Conservation (phyloP, 2,797 vertebrate species). For the Luscinia megarhynchos region DNA sequence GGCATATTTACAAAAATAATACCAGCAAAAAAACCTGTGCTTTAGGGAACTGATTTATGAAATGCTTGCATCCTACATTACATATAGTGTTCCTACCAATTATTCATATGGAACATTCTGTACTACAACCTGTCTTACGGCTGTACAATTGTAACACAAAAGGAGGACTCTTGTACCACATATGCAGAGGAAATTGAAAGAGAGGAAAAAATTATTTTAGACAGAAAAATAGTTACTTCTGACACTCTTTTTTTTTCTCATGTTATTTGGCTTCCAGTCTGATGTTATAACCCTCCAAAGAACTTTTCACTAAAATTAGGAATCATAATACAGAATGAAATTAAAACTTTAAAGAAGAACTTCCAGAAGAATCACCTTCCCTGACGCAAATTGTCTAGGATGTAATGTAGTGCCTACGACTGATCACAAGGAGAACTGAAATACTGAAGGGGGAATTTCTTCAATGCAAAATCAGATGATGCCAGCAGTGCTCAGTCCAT, state of each 20-base stretch:
- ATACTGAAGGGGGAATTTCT: not conserved
- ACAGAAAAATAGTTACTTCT: not conserved
- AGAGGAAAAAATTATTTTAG: not conserved
- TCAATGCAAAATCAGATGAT: not conserved
- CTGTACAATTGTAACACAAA: not conserved
- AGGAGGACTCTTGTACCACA: not conserved
- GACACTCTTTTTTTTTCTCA: not conserved
- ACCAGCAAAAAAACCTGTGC: not conserved
- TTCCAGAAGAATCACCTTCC: not conserved
- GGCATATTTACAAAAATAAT: not conserved
- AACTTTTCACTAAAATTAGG: not conserved
- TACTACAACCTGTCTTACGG: not conserved
- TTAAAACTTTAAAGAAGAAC: not conserved
- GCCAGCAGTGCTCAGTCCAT: accelerated
- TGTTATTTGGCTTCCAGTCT: not conserved
- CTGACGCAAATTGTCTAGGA: not conserved
- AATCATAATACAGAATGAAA: not conserved
- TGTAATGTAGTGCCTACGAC: not conserved
- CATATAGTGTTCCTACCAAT: not conserved
- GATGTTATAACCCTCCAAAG: not conserved
- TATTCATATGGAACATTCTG: not conserved
- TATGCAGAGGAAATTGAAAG: not conserved
- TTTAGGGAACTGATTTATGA: not conserved
- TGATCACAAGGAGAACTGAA: not conserved
- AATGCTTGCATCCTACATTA: not conserved